phyloP scores from a whole-genome alignment of 2,888 invertebrate species.

The Cynaeus angustus region DNA sequence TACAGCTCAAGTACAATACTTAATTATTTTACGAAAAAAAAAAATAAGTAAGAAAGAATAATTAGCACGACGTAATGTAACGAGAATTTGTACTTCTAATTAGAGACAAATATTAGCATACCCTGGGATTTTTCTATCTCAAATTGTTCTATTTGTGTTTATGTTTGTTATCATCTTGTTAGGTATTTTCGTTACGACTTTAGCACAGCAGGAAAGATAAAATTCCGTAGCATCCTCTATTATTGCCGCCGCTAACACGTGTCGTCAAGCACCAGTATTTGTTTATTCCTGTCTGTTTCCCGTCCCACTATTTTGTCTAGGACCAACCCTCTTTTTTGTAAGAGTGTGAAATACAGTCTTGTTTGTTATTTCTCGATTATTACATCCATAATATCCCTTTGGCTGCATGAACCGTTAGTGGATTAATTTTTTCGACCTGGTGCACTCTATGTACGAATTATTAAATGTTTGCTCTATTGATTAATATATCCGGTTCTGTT shows the following conservation, averaged over 20 bases:
- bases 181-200: conserved; percentile 10
- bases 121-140: too few species aligned
- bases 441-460: conserved; percentile 17
- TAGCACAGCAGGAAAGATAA: conserved; percentile 5
- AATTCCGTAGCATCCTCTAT: conserved; percentile 22
- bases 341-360: conserved; percentile 9
- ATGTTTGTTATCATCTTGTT: conserved; percentile 5
- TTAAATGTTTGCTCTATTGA: conserved; percentile 32
- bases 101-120: too few species aligned
- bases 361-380: conserved; percentile 17
- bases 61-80: too few species aligned
- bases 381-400: too few species aligned
- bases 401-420: too few species aligned
- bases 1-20: too few species aligned
- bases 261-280: conserved; percentile 32
- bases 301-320: conserved; percentile 16
- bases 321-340: not conserved
- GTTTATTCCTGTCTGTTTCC: conserved; percentile 40
- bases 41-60: too few species aligned
- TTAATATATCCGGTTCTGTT: conserved; percentile 35
- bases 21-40: too few species aligned
- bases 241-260: conserved; percentile 31
- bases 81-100: too few species aligned
- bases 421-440: conserved; percentile 23
- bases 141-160: conserved; percentile 3